A percentile compares a stretch with the other conserved stretches of the same genome.
These are phyloP conservation scores for Crypturellus tataupa DNA, from an alignment of 2,797 vertebrate genomes.

Conservation along the genomic window DNA sequence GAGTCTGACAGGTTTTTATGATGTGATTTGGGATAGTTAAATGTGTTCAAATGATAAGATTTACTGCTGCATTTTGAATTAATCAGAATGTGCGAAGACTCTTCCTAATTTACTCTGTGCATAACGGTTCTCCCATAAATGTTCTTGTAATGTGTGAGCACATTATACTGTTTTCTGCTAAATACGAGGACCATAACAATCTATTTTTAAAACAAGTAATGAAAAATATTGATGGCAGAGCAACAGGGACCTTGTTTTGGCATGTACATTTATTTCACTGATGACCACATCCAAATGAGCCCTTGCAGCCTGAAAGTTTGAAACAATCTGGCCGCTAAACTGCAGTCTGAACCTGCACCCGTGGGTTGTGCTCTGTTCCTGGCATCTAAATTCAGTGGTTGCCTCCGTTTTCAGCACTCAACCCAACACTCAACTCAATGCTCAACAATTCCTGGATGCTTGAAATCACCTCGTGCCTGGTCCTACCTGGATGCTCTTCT, in stretches of 20 bases:
- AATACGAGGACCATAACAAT: slow-evolving; percentile 72
- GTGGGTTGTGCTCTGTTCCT: neutral
- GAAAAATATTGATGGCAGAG: slow-evolving; percentile 68
- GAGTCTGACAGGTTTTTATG: slow-evolving; percentile 16
- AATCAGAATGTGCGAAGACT: slow-evolving; percentile 66
- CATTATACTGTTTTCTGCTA: slow-evolving; percentile 68
- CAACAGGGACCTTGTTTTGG: slow-evolving; percentile 21
- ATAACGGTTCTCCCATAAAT: slow-evolving; percentile 61
- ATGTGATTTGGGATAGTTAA: slow-evolving; percentile 67
- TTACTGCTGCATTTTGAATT: slow-evolving; percentile 68
- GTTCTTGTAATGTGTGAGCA: slow-evolving; percentile 65
- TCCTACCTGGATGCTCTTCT: neutral
- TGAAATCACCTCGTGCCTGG: neutral
- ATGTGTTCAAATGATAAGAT: slow-evolving; percentile 54
- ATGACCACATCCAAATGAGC: slow-evolving; percentile 8
- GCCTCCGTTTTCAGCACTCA: neutral
- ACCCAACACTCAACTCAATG: neutral
- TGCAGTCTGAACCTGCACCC: neutral
- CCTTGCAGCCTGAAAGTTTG: slow-evolving; percentile 17
- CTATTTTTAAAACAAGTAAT: slow-evolving; percentile 69
- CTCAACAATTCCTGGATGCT: neutral
- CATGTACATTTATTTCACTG: slow-evolving; percentile 40
- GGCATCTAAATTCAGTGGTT: neutral
- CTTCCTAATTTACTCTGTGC: slow-evolving; percentile 48
- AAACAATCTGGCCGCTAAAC: slow-evolving; percentile 12